Conservation (phyloP, 37 sponge, comb jelly and placozoan genomes). For the Halichondria panicea region DNA sequence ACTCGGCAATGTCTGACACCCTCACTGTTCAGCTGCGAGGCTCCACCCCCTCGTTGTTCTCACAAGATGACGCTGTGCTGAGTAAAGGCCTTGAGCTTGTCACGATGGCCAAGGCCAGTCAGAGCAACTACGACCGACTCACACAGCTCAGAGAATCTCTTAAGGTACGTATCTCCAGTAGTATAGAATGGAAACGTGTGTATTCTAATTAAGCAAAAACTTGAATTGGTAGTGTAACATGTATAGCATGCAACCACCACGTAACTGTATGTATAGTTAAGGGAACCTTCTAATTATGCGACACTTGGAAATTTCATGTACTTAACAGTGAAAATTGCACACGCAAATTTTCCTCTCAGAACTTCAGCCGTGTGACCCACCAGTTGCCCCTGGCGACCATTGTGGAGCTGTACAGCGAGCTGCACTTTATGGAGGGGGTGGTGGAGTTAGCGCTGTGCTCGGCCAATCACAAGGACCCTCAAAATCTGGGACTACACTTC, state of each 20-base stretch:
- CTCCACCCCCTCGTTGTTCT: constrained; percentile 56
- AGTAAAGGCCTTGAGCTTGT: constrained; percentile 74
- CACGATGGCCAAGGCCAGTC: constrained; percentile 39
- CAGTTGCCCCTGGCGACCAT: constrained; percentile 69
- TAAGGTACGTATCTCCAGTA: constrained; percentile 31
- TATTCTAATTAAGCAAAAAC: background rate
- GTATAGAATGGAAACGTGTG: background rate
- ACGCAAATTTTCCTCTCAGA: constrained; percentile 23
- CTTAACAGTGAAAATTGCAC: background rate
- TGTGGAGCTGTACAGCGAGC: constrained; percentile 61
- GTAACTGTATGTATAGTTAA: background rate
- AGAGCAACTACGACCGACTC: constrained; percentile 30
- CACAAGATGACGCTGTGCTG: constrained; percentile 80
- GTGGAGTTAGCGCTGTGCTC: constrained; percentile 85
- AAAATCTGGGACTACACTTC: constrained; percentile 75
- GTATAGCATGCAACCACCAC: background rate
- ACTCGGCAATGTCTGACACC: constrained; percentile 66
- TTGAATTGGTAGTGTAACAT: no score
- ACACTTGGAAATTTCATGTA: background rate
- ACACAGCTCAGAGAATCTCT: constrained; percentile 66
- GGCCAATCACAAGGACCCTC: constrained; percentile 71
- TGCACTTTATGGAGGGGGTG: constrained; percentile 73
- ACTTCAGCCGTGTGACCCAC: constrained; percentile 72
- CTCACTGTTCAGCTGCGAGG: constrained; percentile 71
- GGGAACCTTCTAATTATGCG: background rate